phyloP scores from a whole-genome alignment of 2,113 vertebrate genomes.

The Hepsetus odoe region DNA sequence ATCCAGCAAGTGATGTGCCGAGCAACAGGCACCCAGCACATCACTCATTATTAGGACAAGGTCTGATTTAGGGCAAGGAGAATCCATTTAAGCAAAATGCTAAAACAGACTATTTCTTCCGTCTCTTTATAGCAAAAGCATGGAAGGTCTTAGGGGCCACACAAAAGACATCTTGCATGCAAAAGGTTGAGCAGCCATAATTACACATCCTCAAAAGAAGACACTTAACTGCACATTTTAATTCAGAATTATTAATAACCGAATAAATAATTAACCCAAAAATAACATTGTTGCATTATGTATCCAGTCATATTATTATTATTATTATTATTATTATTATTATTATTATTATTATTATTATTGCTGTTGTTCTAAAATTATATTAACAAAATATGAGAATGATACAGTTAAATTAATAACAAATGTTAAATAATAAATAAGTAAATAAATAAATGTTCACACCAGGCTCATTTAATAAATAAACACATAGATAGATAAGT shows the following conservation, averaged over 20 bases:
- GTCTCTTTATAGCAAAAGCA: constrained; percentile 2
- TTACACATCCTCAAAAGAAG: not conserved
- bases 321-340: no score
- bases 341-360: no score
- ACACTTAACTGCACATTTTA: no score
- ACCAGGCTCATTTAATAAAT: no score
- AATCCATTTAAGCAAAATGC: constrained; percentile 2
- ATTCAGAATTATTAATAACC: no score
- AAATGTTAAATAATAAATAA: no score
- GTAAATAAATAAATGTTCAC: no score
- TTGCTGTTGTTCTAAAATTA: no score
- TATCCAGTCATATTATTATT: no score
- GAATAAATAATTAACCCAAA: not conserved
- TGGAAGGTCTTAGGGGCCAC: not conserved
- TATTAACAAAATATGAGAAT: no score
- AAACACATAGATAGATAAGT: not conserved
- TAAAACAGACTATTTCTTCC: not conserved
- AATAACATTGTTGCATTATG: no score
- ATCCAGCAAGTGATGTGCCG: constrained; percentile 10
- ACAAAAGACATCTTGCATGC: not conserved
- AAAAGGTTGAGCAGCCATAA: constrained; percentile 47
- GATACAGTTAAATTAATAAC: no score
- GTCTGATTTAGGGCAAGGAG: constrained; percentile 13
- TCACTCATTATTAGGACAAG: constrained; percentile 34
- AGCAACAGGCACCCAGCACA: constrained; percentile 16